A percentile compares a stretch with the other conserved stretches of the same genome.
Conservation (phyloP, 2,888 invertebrate species). For the Antitype chi region DNA sequence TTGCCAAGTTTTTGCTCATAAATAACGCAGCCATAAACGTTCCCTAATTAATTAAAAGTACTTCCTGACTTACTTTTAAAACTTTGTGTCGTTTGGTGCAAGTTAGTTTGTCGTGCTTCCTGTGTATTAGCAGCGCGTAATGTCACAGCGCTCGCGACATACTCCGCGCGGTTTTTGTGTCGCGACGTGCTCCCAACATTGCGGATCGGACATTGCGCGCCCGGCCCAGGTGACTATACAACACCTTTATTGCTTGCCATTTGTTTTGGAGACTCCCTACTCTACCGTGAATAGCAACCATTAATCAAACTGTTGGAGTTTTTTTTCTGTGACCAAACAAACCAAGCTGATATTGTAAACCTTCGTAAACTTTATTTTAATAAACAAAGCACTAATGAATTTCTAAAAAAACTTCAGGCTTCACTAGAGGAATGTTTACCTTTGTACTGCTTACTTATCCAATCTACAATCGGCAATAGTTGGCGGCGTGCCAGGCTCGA, state of each 20-base stretch:
- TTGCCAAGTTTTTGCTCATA: slow-evolving; percentile 30
- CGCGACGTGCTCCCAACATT: not conserved
- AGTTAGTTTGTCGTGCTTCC: slow-evolving; percentile 7
- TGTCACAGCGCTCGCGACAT: too few species aligned
- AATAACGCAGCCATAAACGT: slow-evolving; percentile 33
- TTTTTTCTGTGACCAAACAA: slow-evolving; percentile 20
- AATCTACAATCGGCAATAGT: slow-evolving; percentile 39
- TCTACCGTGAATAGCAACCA: slow-evolving; percentile 2
- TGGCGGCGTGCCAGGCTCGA: slow-evolving; percentile 49
- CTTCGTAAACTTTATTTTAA: slow-evolving; percentile 12
- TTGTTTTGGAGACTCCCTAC: not conserved
- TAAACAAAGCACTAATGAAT: slow-evolving; percentile 28
- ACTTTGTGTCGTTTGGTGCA: not conserved
- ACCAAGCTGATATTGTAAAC: slow-evolving; percentile 4
- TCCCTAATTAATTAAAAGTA: slow-evolving; percentile 40
- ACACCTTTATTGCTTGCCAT: slow-evolving; percentile 2
- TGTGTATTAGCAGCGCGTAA: not conserved
- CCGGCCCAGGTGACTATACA: not conserved
- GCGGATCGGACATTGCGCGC: not conserved
- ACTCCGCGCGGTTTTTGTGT: not conserved
- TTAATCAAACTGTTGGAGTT: slow-evolving; percentile 26
- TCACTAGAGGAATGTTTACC: slow-evolving; percentile 36
- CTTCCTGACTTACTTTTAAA: not conserved
- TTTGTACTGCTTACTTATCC: slow-evolving; percentile 38
- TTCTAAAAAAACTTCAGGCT: slow-evolving; percentile 4